A percentile compares a stretch with the other conserved stretches of the same genome.
phyloP scores from a whole-genome alignment of 2,888 invertebrate genomes.

The Balanococcus diminutus region DNA sequence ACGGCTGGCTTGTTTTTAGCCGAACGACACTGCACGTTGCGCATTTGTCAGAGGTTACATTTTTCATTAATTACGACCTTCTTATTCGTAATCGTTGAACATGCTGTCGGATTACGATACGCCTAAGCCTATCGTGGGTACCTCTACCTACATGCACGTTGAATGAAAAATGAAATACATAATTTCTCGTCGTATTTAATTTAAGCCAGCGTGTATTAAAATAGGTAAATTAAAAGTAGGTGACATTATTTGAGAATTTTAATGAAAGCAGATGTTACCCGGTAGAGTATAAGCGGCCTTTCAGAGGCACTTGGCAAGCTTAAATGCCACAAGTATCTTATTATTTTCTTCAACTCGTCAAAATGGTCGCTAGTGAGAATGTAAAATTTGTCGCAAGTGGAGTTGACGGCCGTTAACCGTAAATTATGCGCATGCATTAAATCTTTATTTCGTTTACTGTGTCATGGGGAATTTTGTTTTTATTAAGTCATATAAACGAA shows the following conservation, averaged over 20 bases:
- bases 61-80: not conserved
- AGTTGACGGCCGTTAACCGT: constrained; percentile 41
- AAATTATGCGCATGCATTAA: constrained; percentile 52
- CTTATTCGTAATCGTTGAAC: not conserved
- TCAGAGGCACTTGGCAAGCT: constrained; percentile 32
- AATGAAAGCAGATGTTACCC: constrained; percentile 41
- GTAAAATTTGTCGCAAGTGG: constrained; percentile 36
- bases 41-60: not conserved
- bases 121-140: not conserved
- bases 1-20: not conserved
- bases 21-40: not conserved
- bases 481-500: constrained; percentile 21
- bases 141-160: not conserved
- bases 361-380: not conserved
- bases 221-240: constrained; percentile 22
- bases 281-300: constrained; percentile 22
- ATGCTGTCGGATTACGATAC: not conserved
- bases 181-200: not conserved
- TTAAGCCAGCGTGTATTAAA: not conserved
- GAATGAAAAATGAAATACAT: not conserved
- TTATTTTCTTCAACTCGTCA: constrained; percentile 42
- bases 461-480: constrained; percentile 31
- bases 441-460: constrained; percentile 33
- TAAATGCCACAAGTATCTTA: constrained; percentile 36
- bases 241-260: constrained; percentile 32